Conservation (phyloP, 1,140 invertebrate species). For the Chrysomallon squamiferum region DNA sequence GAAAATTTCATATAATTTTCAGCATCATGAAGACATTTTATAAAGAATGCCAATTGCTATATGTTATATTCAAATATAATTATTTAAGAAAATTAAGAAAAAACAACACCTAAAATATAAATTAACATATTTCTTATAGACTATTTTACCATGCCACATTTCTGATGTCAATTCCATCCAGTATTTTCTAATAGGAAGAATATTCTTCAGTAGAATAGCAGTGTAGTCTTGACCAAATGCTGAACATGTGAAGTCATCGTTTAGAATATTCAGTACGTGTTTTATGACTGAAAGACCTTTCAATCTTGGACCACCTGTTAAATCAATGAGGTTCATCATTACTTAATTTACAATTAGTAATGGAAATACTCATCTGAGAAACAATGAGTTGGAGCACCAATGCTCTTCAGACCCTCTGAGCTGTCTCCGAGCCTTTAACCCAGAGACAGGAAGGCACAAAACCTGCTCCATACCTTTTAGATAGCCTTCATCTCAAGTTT, state of each 20-base stretch:
- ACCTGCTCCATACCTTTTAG: too few species aligned
- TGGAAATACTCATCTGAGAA: background rate
- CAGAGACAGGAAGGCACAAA: too few species aligned
- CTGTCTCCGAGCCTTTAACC: background rate
- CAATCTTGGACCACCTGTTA: constrained; percentile 31
- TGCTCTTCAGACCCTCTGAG: background rate
- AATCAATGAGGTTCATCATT: background rate
- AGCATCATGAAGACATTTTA: too few species aligned
- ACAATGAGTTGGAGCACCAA: background rate
- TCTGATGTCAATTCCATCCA: constrained; percentile 28
- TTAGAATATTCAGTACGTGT: constrained; percentile 24
- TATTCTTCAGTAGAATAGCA: constrained; percentile 36
- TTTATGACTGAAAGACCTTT: constrained; percentile 22
- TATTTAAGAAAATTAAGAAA: too few species aligned
- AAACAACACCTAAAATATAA: too few species aligned
- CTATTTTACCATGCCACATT: constrained; percentile 41
- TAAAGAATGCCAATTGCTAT: too few species aligned
- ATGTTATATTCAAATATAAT: too few species aligned
- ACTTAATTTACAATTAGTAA: background rate
- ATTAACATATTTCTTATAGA: too few species aligned
- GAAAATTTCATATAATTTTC: too few species aligned
- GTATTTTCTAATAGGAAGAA: constrained; percentile 33
- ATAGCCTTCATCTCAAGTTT: too few species aligned
- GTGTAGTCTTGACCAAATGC: constrained; percentile 39
- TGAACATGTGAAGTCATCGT: constrained; percentile 28